Base-by-base conservation (phyloP, 1,140 invertebrate genomes). In the Heliconius hermathena region DNA sequence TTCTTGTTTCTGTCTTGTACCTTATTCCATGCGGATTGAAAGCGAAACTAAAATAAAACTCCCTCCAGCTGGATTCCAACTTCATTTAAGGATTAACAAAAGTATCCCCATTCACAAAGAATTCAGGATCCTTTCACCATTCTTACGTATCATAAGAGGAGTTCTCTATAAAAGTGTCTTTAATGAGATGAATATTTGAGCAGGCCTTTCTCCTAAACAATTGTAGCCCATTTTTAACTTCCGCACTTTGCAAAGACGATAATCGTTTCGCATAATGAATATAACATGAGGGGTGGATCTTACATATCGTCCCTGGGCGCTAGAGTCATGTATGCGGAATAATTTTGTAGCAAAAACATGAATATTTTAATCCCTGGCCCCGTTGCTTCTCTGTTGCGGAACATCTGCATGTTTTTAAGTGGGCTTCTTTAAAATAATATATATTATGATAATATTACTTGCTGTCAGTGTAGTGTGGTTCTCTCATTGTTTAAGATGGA, bases 311-410 rank as follows among this genome's bases (percentile, higher is more conserved):
- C 79, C 79, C 75, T 66, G 26, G 75, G 77, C 81, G 52, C 73
- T 20, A 33, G 73, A 74, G 73, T 33, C 77, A 74, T 79, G 82
- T 76, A 83, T 83, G 82, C 71, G 74, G 81, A 80, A 84, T 81
- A 81, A 83, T 84, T 84, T 80, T 54, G 52, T 22, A 66, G 66
- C 75, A 71, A 52, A 52, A 72, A 70, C 75, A 77, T 81, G 54
- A 77, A 77, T 77, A 77, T 77, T 77, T 77, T 77, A 77, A 72
- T 77, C 76, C 76, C 11, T 71, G 18, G 33, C 26, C 29, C 16
- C 26, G 70, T 41, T 72, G 36, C 11, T 57, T 57, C 60, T 66
- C 9, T 6, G 60, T 29, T 66, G 60, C 13, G 22, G 11, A 5
- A n/a, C 60, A 66, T 66, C 60, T 66, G 60, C 60, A 13, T 66